A percentile compares a stretch with the other conserved stretches of the same genome.
Evolutionary conservation across 92 coral and sea anemone species (phyloP).

Genomic region (Siderastrea radians): DNA sequence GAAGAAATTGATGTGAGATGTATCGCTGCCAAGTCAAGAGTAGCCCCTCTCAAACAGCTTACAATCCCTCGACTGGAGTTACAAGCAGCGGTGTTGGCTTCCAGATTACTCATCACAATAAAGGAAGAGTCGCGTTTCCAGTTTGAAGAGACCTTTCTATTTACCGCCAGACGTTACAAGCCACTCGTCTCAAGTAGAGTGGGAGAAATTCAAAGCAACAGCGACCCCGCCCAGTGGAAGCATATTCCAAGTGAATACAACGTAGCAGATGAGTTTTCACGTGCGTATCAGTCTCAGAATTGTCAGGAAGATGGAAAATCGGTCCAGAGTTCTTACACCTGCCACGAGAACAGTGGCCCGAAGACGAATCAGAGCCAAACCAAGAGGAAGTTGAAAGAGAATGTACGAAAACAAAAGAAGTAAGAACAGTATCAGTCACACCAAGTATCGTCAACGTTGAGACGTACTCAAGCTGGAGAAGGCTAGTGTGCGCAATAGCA

Average conservation of each 20-base stretch:
- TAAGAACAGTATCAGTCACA: constrained; percentile 36
- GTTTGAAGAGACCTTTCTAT: constrained; percentile 25
- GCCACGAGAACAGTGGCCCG: background rate
- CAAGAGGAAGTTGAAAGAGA: background rate
- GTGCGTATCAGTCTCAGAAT: background rate
- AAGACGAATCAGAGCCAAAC: background rate
- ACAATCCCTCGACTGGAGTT: too few relatives aligned
- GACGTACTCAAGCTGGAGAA: constrained; percentile 36
- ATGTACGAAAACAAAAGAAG: background rate
- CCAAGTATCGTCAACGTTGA: constrained; percentile 25
- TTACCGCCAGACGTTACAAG: constrained; percentile 26
- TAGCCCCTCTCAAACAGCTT: too few relatives aligned
- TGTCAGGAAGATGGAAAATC: background rate
- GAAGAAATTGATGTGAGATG: constrained; percentile 24
- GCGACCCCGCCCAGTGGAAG: constrained; percentile 46
- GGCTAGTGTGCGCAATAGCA: constrained; percentile 38
- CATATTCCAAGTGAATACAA: constrained; percentile 49
- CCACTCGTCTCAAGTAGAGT: constrained; percentile 35
- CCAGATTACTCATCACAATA: background rate
- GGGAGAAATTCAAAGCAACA: constrained; percentile 27
- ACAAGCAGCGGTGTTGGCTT: background rate
- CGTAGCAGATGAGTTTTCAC: constrained; percentile 26
- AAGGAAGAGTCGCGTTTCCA: constrained; percentile 44
- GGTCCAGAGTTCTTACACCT: background rate
- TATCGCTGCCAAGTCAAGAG: constrained; percentile 38